Percentiles rank a stretch among this genome's conserved stretches.
These are phyloP conservation scores for Anseranas semipalmata DNA, from an alignment of 2,113 vertebrate genomes.

Conservation along the genomic window DNA sequence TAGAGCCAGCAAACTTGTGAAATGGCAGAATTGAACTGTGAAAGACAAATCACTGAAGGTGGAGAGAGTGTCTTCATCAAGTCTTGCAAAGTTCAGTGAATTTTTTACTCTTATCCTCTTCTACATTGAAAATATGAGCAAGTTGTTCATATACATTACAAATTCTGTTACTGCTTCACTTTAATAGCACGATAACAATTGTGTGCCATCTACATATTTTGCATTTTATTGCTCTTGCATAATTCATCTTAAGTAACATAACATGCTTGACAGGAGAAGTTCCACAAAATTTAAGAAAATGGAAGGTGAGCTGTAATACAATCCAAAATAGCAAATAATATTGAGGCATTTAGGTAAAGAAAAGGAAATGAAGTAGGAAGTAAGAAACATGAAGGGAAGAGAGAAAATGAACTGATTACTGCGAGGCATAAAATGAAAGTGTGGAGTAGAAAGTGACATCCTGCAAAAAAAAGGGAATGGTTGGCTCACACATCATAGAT, in stretches of 20 bases:
- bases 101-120: background rate
- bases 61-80: background rate
- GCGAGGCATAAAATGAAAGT: background rate
- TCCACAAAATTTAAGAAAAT: slow-evolving; percentile 47
- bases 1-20: slow-evolving; percentile 50
- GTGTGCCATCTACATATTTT: slow-evolving; percentile 54
- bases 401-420: background rate
- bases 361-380: slow-evolving; percentile 9
- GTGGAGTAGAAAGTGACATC: background rate
- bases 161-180: slow-evolving; percentile 32
- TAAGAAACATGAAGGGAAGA: background rate
- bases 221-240: slow-evolving; percentile 60
- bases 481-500: background rate
- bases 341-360: background rate
- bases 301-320: background rate
- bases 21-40: slow-evolving; percentile 67
- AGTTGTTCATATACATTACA: slow-evolving; percentile 52
- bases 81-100: background rate
- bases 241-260: slow-evolving; percentile 56
- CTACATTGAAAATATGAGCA: background rate
- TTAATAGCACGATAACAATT: slow-evolving; percentile 39
- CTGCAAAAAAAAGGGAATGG: background rate
- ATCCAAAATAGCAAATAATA: slow-evolving; percentile 11
- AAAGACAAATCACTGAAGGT: slow-evolving; percentile 54
- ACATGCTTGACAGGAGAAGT: slow-evolving; percentile 33